Percentiles rank a stretch among this genome's conserved stretches.
Conservation (phyloP, 2,113 vertebrate genomes). For the Butorides virescens region DNA sequence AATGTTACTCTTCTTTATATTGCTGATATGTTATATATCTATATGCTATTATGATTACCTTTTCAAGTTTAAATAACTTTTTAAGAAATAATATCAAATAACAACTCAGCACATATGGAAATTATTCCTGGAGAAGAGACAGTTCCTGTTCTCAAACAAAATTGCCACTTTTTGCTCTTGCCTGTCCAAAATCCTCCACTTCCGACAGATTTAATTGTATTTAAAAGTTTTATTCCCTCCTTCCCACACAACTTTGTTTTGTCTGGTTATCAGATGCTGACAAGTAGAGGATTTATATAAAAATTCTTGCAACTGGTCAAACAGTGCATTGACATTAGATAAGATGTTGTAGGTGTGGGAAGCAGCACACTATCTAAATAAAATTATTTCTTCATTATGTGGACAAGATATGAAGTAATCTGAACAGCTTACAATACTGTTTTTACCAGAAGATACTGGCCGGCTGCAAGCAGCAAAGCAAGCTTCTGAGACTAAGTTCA, state of each 20-base stretch:
- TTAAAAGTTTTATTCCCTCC: background rate
- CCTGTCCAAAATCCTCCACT: background rate
- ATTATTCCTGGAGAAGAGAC: background rate
- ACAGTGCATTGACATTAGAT: background rate
- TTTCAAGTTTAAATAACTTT: background rate
- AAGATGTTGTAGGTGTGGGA: background rate
- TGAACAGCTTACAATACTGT: background rate
- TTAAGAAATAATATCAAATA: background rate
- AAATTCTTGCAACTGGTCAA: background rate
- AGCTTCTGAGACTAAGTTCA: background rate
- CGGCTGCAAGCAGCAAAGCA: background rate
- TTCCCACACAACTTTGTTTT: fast-evolving
- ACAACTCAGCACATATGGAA: fast-evolving
- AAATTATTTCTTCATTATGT: background rate
- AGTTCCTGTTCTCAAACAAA: background rate
- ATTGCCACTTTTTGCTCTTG: background rate
- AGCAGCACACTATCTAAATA: background rate
- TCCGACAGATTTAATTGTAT: background rate
- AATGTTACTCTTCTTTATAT: background rate
- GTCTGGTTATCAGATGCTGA: background rate
- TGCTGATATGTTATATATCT: background rate
- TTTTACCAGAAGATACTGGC: background rate
- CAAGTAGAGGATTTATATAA: background rate
- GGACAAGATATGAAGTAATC: background rate
- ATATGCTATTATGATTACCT: background rate